Conservation (phyloP, 2,113 vertebrate species). For the Dromaius novaehollandiae region DNA sequence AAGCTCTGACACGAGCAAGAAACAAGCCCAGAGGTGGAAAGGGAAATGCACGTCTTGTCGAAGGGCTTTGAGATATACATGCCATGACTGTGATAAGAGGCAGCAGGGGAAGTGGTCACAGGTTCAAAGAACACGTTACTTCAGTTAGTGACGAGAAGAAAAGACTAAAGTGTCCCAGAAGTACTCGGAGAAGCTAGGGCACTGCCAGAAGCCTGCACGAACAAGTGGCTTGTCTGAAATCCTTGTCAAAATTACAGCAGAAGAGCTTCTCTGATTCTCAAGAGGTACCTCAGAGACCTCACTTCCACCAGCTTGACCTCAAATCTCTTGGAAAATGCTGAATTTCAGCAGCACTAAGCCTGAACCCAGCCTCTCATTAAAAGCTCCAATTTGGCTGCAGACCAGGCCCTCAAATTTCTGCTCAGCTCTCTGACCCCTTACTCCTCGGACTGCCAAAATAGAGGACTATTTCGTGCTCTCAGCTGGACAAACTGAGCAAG, state of each 20-base stretch:
- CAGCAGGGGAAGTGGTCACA: neutral
- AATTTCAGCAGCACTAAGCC: neutral
- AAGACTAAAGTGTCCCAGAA: neutral
- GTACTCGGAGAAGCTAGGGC: rapidly evolving
- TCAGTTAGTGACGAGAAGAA: neutral
- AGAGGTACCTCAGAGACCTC: neutral
- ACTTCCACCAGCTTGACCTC: neutral
- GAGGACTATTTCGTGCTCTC: neutral
- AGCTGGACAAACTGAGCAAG: neutral
- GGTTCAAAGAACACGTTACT: neutral
- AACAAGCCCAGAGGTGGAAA: neutral
- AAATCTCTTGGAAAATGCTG: neutral
- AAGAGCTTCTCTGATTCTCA: neutral
- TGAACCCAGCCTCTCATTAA: neutral
- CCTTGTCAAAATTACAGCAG: neutral
- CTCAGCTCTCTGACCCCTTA: neutral
- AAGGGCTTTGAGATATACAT: neutral
- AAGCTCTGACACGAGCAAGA: neutral
- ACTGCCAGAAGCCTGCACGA: neutral
- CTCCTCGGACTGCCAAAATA: neutral
- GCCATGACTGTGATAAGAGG: neutral
- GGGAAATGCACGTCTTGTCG: neutral
- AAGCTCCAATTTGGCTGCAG: neutral
- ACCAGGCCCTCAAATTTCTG: neutral
- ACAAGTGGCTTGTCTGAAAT: neutral